A percentile compares a stretch with the other conserved stretches of the same genome.
phyloP scores from a whole-genome alignment of 2,888 invertebrate species.

The Plutella xylostella region DNA sequence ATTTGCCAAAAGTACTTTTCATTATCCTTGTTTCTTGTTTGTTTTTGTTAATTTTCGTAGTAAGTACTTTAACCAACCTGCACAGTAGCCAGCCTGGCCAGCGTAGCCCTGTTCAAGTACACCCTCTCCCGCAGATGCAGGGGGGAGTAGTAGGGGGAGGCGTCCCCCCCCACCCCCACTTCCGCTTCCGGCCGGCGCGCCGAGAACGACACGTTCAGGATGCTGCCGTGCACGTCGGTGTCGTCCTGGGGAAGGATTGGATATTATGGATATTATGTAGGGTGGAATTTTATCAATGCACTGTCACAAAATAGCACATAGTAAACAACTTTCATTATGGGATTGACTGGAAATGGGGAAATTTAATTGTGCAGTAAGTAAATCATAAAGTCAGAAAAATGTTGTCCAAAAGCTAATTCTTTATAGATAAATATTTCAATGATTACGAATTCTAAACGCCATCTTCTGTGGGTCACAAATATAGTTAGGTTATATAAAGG shows the following conservation, averaged over 20 bases:
- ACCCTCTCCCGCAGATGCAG: slow-evolving; percentile 93
- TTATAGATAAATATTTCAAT: too few species aligned
- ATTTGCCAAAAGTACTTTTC: too few species aligned
- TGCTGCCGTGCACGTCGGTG: slow-evolving; percentile 86
- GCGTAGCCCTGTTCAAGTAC: slow-evolving; percentile 89
- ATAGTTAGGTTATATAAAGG: too few species aligned
- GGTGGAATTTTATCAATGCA: too few species aligned
- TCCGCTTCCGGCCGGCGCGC: slow-evolving; percentile 85
- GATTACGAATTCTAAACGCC: too few species aligned
- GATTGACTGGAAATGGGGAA: too few species aligned
- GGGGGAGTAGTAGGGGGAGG: slow-evolving; percentile 81
- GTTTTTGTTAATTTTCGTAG: background rate
- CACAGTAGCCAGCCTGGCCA: slow-evolving; percentile 89
- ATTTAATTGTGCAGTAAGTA: too few species aligned
- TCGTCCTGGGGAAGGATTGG: slow-evolving; percentile 74
- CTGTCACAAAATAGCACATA: too few species aligned
- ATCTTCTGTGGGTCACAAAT: too few species aligned
- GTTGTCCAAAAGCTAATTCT: too few species aligned
- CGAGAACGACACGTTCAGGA: slow-evolving; percentile 94
- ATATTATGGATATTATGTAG: background rate
- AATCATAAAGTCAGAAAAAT: too few species aligned
- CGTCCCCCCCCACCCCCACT: slow-evolving; percentile 65
- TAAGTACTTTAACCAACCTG: slow-evolving; percentile 63
- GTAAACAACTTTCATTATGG: too few species aligned
- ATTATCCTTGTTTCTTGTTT: background rate